Evolutionary conservation across 2,888 invertebrate species (phyloP), one percentile per base, ranked within the genome.

Genomic region (Orchestes rusci): DNA sequence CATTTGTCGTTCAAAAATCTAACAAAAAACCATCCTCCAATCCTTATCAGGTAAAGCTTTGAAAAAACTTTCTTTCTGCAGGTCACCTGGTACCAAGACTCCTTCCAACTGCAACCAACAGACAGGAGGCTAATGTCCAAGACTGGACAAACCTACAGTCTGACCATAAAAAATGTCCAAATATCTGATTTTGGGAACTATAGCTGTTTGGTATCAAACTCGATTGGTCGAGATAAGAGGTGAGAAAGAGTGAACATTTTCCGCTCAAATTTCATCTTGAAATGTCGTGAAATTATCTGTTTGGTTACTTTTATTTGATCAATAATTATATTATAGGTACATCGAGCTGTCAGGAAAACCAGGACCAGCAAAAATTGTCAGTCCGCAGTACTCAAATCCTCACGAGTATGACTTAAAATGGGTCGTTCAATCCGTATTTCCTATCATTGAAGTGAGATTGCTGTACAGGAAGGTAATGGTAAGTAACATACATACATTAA

Each of bases 31-130:
- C n/a, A n/a, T n/a, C n/a, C n/a, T n/a, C n/a, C n/a, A n/a, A n/a
- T n/a, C n/a, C n/a, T n/a, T n/a, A n/a, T n/a, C n/a, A n/a, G n/a
- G n/a, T n/a, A n/a, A n/a, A n/a, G n/a, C n/a, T n/a, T n/a, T n/a
- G n/a, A n/a, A n/a, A n/a, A n/a, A n/a, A n/a, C n/a, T n/a, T 23
- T 42, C 23, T 13, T 23, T 31, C 48, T 65, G 16, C 60, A 78
- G 76, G 75, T 79, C 56, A 64, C 73, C 16, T 80, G 80, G 80
- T 78, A 77, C 58, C 79, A 79, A 58, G 76, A 80, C 58, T 79
- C 78, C 1, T 76, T 77, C 59, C 64, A 72, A 19, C 60, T 80
- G 42, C 76, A 77, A 59, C 73, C 76, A 12, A 79, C 78, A 4
- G 80, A 80, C 56, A 66, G 79, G 16, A 67, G 79, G 15, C 66